Base-by-base conservation (phyloP, 2,113 vertebrate genomes). In the Percina caprodes region DNA sequence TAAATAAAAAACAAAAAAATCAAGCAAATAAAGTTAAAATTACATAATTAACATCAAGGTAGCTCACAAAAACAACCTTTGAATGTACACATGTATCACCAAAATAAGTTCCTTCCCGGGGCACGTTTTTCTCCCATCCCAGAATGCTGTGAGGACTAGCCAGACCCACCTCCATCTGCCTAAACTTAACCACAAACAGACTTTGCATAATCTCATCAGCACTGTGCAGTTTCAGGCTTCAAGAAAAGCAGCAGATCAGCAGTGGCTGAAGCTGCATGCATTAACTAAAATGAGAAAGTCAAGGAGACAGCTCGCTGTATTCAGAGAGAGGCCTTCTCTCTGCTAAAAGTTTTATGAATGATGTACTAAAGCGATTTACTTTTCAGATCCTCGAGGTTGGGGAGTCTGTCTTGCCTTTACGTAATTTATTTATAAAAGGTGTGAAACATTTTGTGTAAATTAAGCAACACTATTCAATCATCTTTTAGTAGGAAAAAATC, bases 321-420 rank as follows among this genome's bases (percentile, higher is more conserved):
- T 39, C 21, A 55, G 21, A n/a, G 13, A 54, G 15, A 66, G 42
- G 21, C 21, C 18, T 49, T 73, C 0, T 56, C 51, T 48, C 35
- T 21, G 77, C 24, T 51, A 51, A 45, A 5, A n/a, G 30, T 42
- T 24, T 46, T 79, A 67, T 65, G 18, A 75, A 56, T 71, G 35
- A 48, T 59, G 51, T 51, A 55, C 51, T 9, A 68, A 52, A 74
- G 16, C 58, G 30, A 77, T 77, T 77, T 48, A 76, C 26, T 60
- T n/a, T 2, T 74, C 58, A 63, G 49, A 82, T 24, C 11, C 23
- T 66, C 2, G 1, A 39, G 33, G 35, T 24, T 55, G 14, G 1
- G 6, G 21, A 61, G 15, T 61, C 42, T 35, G 11, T 54, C 67
- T 60, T 74, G 30, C 35, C 66, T 79, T 46, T 23, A 30, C 4